A percentile compares a stretch with the other conserved stretches of the same genome.
Evolutionary conservation across 2,113 vertebrate species (phyloP).

Genomic region (Alectura lathami): DNA sequence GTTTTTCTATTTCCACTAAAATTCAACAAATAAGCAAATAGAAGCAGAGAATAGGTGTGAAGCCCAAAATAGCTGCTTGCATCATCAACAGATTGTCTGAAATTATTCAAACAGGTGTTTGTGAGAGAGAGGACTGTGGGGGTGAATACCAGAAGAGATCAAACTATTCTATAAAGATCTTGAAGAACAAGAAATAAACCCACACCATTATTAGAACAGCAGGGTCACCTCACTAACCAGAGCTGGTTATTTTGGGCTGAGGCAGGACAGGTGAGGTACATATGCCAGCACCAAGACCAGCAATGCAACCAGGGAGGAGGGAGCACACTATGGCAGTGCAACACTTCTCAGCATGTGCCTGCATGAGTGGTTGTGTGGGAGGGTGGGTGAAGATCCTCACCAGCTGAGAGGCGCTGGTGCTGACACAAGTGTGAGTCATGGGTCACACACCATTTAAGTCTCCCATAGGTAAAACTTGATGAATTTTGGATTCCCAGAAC

Average conservation of each 20-base stretch:
- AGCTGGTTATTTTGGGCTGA: background rate
- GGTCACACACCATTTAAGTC: background rate
- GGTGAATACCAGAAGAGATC: background rate
- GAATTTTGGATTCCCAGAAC: background rate
- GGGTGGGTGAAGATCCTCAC: background rate
- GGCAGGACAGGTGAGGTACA: background rate
- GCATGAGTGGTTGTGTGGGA: background rate
- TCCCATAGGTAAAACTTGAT: background rate
- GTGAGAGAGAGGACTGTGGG: background rate
- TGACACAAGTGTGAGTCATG: background rate
- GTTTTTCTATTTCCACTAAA: conserved; percentile 5
- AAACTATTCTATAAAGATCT: background rate
- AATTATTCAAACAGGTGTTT: conserved; percentile 44
- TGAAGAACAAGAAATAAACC: background rate
- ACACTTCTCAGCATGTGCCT: fast-evolving
- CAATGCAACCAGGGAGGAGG: background rate
- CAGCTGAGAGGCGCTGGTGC: background rate
- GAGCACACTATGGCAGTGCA: background rate
- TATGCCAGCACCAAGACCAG: background rate
- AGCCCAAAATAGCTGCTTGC: conserved; percentile 43
- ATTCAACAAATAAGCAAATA: conserved; percentile 24
- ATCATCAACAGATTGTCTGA: conserved; percentile 59
- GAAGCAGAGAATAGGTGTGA: background rate
- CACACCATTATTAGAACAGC: background rate
- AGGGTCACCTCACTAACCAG: background rate